A percentile compares a stretch with the other conserved stretches of the same genome.
These are phyloP conservation scores for Meleagris gallopavo DNA, from an alignment of 2,113 vertebrate genomes.

Conservation along the genomic window DNA sequence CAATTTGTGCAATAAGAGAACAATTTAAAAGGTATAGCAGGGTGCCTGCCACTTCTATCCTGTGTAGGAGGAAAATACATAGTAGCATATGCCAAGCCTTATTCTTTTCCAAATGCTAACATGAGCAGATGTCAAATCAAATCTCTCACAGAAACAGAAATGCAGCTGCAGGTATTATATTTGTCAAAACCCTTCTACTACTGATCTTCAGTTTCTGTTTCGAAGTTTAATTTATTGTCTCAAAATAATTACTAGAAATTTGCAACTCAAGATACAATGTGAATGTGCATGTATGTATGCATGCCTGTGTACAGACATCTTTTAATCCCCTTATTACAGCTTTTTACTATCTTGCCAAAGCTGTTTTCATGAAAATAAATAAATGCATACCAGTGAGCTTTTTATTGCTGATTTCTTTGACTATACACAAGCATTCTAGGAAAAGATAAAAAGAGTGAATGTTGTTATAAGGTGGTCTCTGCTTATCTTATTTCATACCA, in stretches of 20 bases:
- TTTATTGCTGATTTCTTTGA: not conserved
- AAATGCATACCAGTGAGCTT: not conserved
- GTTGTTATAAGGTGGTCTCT: not conserved
- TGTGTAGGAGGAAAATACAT: constrained; percentile 66
- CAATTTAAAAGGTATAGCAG: constrained; percentile 64
- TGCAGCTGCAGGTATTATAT: constrained; percentile 67
- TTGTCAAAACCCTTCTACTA: constrained; percentile 54
- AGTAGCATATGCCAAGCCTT: constrained; percentile 64
- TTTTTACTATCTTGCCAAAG: constrained; percentile 23
- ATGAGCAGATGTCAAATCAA: constrained; percentile 68
- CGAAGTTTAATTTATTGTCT: constrained; percentile 38
- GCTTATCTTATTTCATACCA: not conserved
- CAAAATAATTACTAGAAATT: constrained; percentile 52
- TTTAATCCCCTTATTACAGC: constrained; percentile 2
- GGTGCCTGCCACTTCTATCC: constrained; percentile 60
- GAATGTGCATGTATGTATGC: not conserved
- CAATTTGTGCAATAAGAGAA: constrained; percentile 57
- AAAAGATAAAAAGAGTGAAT: not conserved
- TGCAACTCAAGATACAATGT: not conserved
- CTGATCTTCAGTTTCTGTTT: constrained; percentile 25
- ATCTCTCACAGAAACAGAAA: constrained; percentile 64
- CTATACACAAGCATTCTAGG: not conserved
- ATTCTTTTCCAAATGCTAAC: constrained; percentile 64
- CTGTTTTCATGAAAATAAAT: not conserved
- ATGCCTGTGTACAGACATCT: not conserved